A percentile compares a stretch with the other conserved stretches of the same genome.
Evolutionary conservation across 2,888 invertebrate species (phyloP).

Genomic region (Nymphalis urticae): DNA sequence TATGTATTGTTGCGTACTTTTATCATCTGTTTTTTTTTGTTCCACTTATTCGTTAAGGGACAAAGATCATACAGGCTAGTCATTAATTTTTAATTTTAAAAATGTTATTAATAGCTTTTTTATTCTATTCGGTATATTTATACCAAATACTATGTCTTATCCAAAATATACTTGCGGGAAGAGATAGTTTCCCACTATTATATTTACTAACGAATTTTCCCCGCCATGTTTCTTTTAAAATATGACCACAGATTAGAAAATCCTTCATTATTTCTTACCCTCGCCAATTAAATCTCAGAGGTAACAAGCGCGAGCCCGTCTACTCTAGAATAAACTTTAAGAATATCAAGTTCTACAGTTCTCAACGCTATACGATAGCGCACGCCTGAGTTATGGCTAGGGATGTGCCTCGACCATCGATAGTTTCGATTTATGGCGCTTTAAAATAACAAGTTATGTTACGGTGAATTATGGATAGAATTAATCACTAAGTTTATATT

Average conservation of each 20-base stretch:
- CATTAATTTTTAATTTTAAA: no score
- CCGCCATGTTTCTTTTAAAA: conserved; percentile 27
- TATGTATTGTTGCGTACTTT: no score
- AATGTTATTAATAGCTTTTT: no score
- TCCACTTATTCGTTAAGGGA: no score
- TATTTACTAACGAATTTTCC: background rate
- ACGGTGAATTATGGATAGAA: conserved; percentile 3
- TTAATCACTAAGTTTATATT: background rate
- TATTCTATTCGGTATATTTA: no score
- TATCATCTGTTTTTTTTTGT: no score
- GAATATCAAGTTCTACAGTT: conserved; percentile 39
- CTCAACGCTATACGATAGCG: conserved; percentile 41
- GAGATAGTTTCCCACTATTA: no score
- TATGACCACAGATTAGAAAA: conserved; percentile 32
- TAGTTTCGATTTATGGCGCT: conserved; percentile 14
- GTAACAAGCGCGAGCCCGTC: conserved; percentile 61
- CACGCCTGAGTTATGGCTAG: conserved; percentile 41
- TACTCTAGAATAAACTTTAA: conserved; percentile 57
- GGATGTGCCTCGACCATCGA: conserved; percentile 27
- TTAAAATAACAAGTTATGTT: conserved; percentile 5
- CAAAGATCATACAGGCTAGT: no score
- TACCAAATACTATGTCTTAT: no score
- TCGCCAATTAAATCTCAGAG: conserved; percentile 67
- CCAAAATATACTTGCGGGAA: no score
- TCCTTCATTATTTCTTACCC: conserved; percentile 25